A percentile compares a stretch with the other conserved stretches of the same genome.
phyloP scores from a whole-genome alignment of 2,797 vertebrate genomes.

The Thunnus albacares region DNA sequence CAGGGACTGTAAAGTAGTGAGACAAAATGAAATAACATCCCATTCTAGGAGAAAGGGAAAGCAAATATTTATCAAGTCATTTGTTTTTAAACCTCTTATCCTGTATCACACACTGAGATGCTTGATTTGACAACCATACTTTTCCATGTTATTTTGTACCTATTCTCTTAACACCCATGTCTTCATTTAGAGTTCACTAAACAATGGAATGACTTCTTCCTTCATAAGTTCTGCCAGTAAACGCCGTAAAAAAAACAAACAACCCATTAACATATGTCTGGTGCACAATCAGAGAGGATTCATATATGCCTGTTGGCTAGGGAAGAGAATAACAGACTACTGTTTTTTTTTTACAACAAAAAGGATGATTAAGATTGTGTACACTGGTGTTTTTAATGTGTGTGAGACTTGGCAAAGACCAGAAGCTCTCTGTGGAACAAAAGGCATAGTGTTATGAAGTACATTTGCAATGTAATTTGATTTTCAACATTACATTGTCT shows the following conservation, averaged over 20 bases:
- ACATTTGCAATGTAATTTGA: slow-evolving; percentile 53
- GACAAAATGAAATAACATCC: slow-evolving; percentile 47
- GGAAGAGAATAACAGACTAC: slow-evolving; percentile 13
- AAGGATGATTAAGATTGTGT: slow-evolving; percentile 39
- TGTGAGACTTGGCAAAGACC: slow-evolving; percentile 48
- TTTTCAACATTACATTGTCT: slow-evolving; percentile 54
- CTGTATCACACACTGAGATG: slow-evolving; percentile 41
- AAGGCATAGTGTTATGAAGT: slow-evolving; percentile 74
- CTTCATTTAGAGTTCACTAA: slow-evolving; percentile 25
- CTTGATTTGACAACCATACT: slow-evolving; percentile 39
- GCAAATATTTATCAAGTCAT: slow-evolving; percentile 66
- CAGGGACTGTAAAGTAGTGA: slow-evolving; percentile 8
- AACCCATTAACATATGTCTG: neutral
- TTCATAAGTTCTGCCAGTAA: slow-evolving; percentile 48
- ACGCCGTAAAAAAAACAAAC: neutral
- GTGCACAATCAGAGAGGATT: slow-evolving; percentile 4
- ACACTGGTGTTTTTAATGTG: slow-evolving; percentile 50
- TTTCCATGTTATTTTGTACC: slow-evolving; percentile 19
- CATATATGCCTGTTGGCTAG: slow-evolving; percentile 24
- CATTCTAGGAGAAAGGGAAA: slow-evolving; percentile 44
- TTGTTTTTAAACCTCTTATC: slow-evolving; percentile 56
- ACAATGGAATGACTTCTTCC: slow-evolving; percentile 39
- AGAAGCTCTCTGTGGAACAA: slow-evolving; percentile 42
- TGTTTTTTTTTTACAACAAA: slow-evolving; percentile 36
- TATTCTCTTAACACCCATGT: slow-evolving; percentile 4